Evolutionary conservation across 2,797 vertebrate species (phyloP), one percentile per base, ranked within the genome.

Genomic region (Sebastes oblongus): DNA sequence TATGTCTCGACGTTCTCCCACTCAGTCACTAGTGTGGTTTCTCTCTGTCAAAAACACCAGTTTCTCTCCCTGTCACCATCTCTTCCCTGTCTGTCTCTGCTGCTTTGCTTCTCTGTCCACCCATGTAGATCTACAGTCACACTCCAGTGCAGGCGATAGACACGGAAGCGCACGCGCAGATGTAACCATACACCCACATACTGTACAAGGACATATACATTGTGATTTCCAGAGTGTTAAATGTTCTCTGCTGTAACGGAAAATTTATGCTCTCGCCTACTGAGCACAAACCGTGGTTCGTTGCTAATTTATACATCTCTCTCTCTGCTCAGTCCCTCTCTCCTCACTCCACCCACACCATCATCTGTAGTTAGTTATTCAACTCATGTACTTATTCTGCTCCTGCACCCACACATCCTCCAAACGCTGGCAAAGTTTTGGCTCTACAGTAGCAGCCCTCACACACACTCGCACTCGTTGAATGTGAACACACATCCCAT

Each of bases 321-420:
- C 59, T 32, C 27, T 70, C 30, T 52, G 50, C 50, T 52, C 50
- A n/a, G 24, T 27, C 54, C 73, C 68, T 56, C 52, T 75, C 68
- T 59, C 76, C 60, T 72, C 84, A 22, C 75, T 84, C 69, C 78
- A 11, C 88, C 88, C 86, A 91, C 89, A 22, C 91, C 4, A 42
- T 89, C 81, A 82, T 84, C 81, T 88, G 83, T 62, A 86, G 81
- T 89, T 84, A 86, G 88, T 83, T 86, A 89, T 92, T 93, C 92
- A 85, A 88, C 90, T 89, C 87, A 64, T 81, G 90, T 67, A 77
- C 86, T 90, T 79, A 73, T 84, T 88, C 88, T 81, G 88, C 80
- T 75, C 72, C 78, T 59, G 66, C 89, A 13, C 89, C 89, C 90
- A 83, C 90, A 66, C 87, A 73, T 20, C 72, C 77, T 89, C 46